Percentiles rank a stretch among this genome's conserved stretches.
These are phyloP conservation scores for Tragopan temminckii DNA, from an alignment of 2,797 vertebrate genomes.

Conservation along the genomic window DNA sequence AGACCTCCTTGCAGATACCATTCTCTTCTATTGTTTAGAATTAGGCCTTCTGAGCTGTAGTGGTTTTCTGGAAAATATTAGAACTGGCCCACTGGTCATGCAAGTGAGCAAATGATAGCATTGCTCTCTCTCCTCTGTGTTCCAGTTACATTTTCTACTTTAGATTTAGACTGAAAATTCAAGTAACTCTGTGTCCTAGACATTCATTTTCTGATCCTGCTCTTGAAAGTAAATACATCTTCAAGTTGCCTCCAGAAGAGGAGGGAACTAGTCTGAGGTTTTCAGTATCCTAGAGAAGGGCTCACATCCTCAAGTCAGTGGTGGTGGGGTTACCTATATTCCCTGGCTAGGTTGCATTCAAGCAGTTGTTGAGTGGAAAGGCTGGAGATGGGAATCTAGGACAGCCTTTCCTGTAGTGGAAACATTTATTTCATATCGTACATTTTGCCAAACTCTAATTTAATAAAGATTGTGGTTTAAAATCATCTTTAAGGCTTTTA, in stretches of 20 bases:
- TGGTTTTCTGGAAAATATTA: background rate
- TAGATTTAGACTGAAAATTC: background rate
- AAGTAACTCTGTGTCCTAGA: background rate
- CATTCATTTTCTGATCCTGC: background rate
- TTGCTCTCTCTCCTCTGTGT: background rate
- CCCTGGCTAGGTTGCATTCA: background rate
- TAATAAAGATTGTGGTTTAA: background rate
- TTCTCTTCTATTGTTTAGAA: background rate
- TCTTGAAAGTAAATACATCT: background rate
- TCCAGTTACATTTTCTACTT: background rate
- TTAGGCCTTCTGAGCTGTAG: background rate
- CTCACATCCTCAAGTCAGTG: background rate
- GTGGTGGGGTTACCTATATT: background rate
- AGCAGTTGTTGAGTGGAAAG: background rate
- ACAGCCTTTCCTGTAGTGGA: accelerated
- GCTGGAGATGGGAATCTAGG: background rate
- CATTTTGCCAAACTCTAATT: background rate
- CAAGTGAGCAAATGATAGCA: background rate
- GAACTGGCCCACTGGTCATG: accelerated
- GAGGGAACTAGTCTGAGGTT: background rate
- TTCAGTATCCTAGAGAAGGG: background rate
- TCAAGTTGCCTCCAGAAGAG: background rate
- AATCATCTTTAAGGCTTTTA: background rate
- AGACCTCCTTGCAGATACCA: background rate
- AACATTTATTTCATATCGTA: background rate